Evolutionary conservation across 2,797 vertebrate species (phyloP).

Genomic region (Etheostoma perlongum): DNA sequence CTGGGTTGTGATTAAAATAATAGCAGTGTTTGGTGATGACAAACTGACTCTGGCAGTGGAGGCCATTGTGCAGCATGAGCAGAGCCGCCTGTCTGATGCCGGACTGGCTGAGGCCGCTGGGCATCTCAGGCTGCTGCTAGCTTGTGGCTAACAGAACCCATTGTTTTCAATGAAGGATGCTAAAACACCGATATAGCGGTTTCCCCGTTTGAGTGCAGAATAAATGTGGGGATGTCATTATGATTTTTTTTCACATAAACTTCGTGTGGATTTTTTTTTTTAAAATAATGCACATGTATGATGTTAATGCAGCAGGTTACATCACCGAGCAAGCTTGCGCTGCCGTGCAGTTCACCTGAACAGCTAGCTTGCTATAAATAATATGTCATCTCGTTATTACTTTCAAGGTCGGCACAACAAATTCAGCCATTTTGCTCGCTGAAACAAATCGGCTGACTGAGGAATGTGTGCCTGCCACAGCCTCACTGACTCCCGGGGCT

Average conservation of each 20-base stretch:
- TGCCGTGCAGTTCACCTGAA: too few relatives aligned
- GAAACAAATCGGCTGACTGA: not conserved
- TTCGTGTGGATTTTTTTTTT: too few relatives aligned
- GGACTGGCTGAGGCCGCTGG: slow-evolving; percentile 53
- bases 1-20: slow-evolving; percentile 4
- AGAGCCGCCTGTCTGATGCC: slow-evolving; percentile 26
- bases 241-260: too few relatives aligned
- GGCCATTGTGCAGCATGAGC: slow-evolving; percentile 38
- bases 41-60: slow-evolving; percentile 30
- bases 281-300: not conserved
- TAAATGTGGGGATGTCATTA: not conserved
- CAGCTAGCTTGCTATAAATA: slow-evolving; percentile 46
- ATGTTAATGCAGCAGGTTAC: not conserved
- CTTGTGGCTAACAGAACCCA: slow-evolving; percentile 59
- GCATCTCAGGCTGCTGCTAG: slow-evolving; percentile 55
- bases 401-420: slow-evolving; percentile 70
- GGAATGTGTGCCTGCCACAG: not conserved
- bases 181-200: not conserved
- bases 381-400: slow-evolving; percentile 34
- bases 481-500: not conserved
- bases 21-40: slow-evolving; percentile 13
- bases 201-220: not conserved
- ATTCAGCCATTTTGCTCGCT: slow-evolving; percentile 37
- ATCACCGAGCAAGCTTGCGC: slow-evolving; percentile 10
- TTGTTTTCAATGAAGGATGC: slow-evolving; percentile 61